Evolutionary conservation across 2,113 vertebrate genomes (phyloP).

Genomic region (Onychostruthus taczanowskii): DNA sequence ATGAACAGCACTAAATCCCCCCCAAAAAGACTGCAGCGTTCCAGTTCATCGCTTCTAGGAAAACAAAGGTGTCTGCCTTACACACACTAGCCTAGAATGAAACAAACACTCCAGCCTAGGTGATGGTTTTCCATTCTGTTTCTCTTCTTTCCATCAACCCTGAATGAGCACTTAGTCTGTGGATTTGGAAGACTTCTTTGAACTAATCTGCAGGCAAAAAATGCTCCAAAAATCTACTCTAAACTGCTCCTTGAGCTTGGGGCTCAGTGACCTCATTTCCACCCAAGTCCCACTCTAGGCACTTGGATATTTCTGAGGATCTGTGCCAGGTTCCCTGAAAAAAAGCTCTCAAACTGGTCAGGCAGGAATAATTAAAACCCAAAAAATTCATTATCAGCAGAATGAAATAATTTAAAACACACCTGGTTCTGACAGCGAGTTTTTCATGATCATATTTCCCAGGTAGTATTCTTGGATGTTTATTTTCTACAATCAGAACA

Average conservation of each 20-base stretch:
- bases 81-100: not conserved
- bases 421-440: slow-evolving; percentile 79
- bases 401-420: slow-evolving; percentile 32
- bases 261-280: not conserved
- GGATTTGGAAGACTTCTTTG: not conserved
- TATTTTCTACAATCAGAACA: slow-evolving; percentile 80
- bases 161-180: not conserved
- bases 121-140: not conserved
- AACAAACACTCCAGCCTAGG: not conserved
- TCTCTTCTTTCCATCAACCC: not conserved
- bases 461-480: slow-evolving; percentile 96
- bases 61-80: not conserved
- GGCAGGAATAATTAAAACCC: not conserved
- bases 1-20: not conserved
- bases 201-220: not conserved
- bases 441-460: slow-evolving; percentile 83
- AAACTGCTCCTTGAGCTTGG: not conserved
- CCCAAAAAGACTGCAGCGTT: not conserved
- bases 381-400: not conserved
- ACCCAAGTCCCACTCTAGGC: not conserved
- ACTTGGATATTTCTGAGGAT: not conserved
- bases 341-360: not conserved
- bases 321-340: not conserved
- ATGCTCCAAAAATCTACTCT: not conserved
- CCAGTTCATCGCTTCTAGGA: not conserved